Conservation (phyloP, 92 coral and sea anemone species). For the Metridium senile region DNA sequence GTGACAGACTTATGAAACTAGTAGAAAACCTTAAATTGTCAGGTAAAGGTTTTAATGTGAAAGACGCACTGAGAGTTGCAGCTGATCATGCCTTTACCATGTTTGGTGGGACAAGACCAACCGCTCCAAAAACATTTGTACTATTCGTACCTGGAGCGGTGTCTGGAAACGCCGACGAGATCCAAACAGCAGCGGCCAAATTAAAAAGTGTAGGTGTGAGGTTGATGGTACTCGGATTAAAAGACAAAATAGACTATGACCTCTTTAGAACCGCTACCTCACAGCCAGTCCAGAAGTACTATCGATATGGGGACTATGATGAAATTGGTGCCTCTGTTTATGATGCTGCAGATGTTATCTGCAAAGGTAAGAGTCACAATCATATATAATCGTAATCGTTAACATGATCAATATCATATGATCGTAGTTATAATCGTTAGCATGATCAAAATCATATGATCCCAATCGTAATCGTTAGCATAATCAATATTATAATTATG, state of each 20-base stretch:
- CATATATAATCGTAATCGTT: neutral
- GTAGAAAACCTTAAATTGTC: constrained; percentile 37
- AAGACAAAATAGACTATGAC: neutral
- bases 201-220: constrained; percentile 81
- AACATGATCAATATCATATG: no score
- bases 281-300: constrained; percentile 18
- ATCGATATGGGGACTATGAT: constrained; percentile 23
- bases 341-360: constrained; percentile 36
- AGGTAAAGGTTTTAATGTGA: constrained; percentile 54
- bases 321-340: constrained; percentile 30
- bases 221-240: constrained; percentile 54
- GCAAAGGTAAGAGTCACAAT: constrained; percentile 17
- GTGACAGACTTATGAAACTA: constrained; percentile 12
- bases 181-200: constrained; percentile 50
- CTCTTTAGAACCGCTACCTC: constrained; percentile 1
- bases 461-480: no score
- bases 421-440: no score
- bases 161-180: constrained; percentile 30
- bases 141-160: constrained; percentile 70
- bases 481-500: no score
- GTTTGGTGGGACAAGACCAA: constrained; percentile 83
- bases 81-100: constrained; percentile 71
- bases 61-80: constrained; percentile 68
- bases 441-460: no score
- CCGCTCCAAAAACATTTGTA: constrained; percentile 72